phyloP scores from a whole-genome alignment of 2,888 invertebrate genomes.

The Allolobophora icterica region DNA sequence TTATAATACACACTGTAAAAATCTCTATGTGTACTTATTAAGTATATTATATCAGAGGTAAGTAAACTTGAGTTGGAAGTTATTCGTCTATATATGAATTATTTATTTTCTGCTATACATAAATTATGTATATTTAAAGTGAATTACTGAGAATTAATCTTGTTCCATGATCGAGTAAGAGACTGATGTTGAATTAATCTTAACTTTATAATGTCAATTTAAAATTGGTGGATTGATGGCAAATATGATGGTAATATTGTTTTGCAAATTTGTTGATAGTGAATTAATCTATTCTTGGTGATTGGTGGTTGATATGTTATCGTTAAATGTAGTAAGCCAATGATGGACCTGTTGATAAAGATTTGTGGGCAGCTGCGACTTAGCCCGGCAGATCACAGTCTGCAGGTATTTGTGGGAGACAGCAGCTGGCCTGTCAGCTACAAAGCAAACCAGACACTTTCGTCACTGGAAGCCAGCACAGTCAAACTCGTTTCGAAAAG shows the following conservation, averaged over 20 bases:
- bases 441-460: constrained; percentile 33
- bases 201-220: too few relatives aligned
- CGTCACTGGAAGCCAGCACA: constrained; percentile 28
- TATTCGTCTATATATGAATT: neutral
- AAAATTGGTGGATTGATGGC: too few relatives aligned
- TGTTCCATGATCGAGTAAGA: too few relatives aligned
- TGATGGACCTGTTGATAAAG: constrained; percentile 34
- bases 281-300: neutral
- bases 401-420: neutral
- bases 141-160: too few relatives aligned
- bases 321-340: constrained; percentile 27
- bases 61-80: too few relatives aligned
- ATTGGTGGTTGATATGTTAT: constrained; percentile 2
- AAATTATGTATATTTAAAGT: neutral
- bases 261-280: neutral
- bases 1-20: too few relatives aligned
- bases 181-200: too few relatives aligned
- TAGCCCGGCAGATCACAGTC: constrained; percentile 24
- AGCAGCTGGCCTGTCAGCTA: constrained; percentile 31
- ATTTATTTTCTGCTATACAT: neutral
- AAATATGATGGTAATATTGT: too few relatives aligned
- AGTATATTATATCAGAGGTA: too few relatives aligned
- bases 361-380: constrained; percentile 19
- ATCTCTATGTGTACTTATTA: too few relatives aligned
- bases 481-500: constrained; percentile 36